Percentiles rank a stretch among this genome's conserved stretches.
These are phyloP conservation scores for Formica aserva DNA, from an alignment of 2,888 invertebrate species.

Conservation along the genomic window DNA sequence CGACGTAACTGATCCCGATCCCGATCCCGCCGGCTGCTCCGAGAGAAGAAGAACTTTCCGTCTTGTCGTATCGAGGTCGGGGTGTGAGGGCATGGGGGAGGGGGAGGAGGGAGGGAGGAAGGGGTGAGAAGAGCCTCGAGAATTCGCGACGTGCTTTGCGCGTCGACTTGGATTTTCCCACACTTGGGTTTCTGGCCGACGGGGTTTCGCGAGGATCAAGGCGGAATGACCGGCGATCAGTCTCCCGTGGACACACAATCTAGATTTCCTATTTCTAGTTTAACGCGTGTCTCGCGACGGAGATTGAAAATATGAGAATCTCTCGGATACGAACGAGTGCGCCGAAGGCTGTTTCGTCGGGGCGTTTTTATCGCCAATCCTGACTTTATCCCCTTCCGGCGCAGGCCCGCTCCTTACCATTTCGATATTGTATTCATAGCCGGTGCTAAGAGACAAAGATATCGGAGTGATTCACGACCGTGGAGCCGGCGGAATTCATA, in stretches of 20 bases:
- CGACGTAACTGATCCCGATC: constrained; percentile 82
- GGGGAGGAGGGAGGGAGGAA: too few relatives aligned
- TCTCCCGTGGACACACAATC: neutral
- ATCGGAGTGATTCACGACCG: constrained; percentile 75
- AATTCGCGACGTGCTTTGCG: constrained; percentile 70
- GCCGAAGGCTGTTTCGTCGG: constrained; percentile 61
- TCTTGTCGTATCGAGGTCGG: constrained; percentile 76
- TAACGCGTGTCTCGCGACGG: neutral
- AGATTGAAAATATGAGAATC: constrained; percentile 46
- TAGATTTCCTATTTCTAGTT: neutral
- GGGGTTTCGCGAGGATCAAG: constrained; percentile 26
- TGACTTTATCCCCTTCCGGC: constrained; percentile 71
- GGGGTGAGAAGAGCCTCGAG: constrained; percentile 41
- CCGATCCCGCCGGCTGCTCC: constrained; percentile 78
- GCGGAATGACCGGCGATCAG: constrained; percentile 37
- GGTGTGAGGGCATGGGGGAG: constrained; percentile 34
- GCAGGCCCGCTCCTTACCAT: constrained; percentile 63
- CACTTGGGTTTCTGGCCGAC: constrained; percentile 75
- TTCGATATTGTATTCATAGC: constrained; percentile 81
- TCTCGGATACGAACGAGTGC: constrained; percentile 57
- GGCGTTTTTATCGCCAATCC: constrained; percentile 76
- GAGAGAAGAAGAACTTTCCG: constrained; percentile 83
- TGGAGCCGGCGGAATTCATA: constrained; percentile 73
- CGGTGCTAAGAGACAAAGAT: constrained; percentile 76
- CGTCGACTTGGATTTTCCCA: constrained; percentile 82